A percentile compares a stretch with the other conserved stretches of the same genome.
Conservation (phyloP, 2,888 invertebrate genomes). For the Rhorus exstirpatorius region DNA sequence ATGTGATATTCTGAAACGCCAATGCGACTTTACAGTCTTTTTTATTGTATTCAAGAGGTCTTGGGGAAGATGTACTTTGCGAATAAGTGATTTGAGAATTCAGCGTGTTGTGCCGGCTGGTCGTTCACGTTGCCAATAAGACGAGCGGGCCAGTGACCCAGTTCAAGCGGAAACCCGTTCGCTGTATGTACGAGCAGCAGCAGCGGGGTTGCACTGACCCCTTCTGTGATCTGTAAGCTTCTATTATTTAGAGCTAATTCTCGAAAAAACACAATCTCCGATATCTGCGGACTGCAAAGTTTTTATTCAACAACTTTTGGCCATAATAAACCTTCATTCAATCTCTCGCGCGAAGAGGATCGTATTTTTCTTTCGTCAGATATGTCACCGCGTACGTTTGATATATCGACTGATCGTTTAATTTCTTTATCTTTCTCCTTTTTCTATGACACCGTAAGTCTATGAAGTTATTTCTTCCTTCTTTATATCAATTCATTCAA, state of each 20-base stretch:
- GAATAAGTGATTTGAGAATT: constrained; percentile 44
- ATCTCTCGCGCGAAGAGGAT: not conserved
- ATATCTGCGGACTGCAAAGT: constrained; percentile 38
- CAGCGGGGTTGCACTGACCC: constrained; percentile 48
- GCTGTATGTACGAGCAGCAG: constrained; percentile 23
- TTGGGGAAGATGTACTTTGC: not conserved
- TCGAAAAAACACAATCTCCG: constrained; percentile 10
- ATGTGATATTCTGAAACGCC: not conserved
- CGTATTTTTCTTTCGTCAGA: constrained; percentile 20
- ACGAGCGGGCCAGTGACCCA: constrained; percentile 65
- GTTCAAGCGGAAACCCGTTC: constrained; percentile 49
- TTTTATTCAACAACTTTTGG: constrained; percentile 18
- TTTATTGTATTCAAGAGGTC: not conserved
- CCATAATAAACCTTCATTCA: constrained; percentile 12
- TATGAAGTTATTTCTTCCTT: not conserved
- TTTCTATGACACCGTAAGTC: not conserved
- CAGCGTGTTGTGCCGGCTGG: constrained; percentile 34
- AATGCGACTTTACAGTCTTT: not conserved
- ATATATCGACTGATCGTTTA: not conserved
- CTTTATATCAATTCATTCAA: constrained; percentile 9
- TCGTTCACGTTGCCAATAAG: constrained; percentile 51
- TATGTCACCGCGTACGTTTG: no score
- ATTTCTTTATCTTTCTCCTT: not conserved
- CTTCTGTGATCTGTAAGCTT: constrained; percentile 49
- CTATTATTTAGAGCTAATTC: constrained; percentile 29